Base-by-base conservation (phyloP, 2,797 vertebrate species). In the Poeciliopsis paucimaculata region DNA sequence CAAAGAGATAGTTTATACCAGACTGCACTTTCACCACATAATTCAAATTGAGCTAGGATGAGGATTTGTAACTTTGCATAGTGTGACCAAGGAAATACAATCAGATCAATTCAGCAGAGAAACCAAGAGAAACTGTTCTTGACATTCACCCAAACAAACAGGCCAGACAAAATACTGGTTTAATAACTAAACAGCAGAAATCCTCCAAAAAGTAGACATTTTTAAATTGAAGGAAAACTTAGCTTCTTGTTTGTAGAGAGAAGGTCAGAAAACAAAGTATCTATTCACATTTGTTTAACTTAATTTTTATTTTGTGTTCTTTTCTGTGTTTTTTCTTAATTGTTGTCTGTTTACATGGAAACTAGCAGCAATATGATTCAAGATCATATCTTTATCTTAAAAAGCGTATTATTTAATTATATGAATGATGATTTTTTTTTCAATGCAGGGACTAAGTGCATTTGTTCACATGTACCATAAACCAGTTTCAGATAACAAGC, bases 11-110 rank as follows among this genome's bases (percentile, higher is more conserved):
- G 78, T 81, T 86, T 87, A 86, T 72, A 62, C 81, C 79, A 57
- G 62, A 49, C 87, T 66, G 80, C 78, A 87, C 81, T 79, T 26
- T 84, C 31, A 16, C 70, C 88, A 76, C 86, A 90, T 92, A 87
- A 87, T 79, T 80, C 60, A 36, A 91, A 90, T 88, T 47, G 45
- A 81, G 62, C 78, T 71, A 76, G 49, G 43, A 77, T 53, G 18
- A 83, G 43, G 79, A 71, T 78, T 82, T 46, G 76, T 84, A 75
- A 83, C 78, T 84, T 78, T 74, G 23, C 0, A 34, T 74, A 47
- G 72, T 74, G 46, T 53, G 80, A 83, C 72, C 57, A 75, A 66
- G 31, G 72, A 28, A 73, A 53, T 41, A 51, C 45, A 34, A 34
- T 39, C 39, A 31, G 73, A 46, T 84, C 62, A 82, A n/a, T 72